These are phyloP conservation scores for Drosophila subquinaria DNA, from an alignment of 2,888 invertebrate genomes.

Conservation along the genomic window DNA sequence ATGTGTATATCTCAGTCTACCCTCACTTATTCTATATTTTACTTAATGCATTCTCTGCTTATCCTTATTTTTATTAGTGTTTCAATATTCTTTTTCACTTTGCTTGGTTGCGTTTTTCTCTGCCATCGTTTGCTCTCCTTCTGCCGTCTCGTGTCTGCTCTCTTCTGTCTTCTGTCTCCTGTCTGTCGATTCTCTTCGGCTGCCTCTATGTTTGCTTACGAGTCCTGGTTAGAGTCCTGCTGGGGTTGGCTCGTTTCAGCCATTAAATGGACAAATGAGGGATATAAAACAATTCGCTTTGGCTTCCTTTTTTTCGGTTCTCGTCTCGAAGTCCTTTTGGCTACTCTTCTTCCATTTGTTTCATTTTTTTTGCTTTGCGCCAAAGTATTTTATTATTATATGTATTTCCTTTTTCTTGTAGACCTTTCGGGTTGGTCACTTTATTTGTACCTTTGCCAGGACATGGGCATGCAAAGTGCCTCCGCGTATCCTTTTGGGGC, in stretches of 20 bases:
- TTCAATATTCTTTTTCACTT: constrained; percentile 82
- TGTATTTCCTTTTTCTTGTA: constrained; percentile 70
- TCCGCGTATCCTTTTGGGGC: constrained; percentile 28
- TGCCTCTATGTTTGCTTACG: constrained; percentile 52
- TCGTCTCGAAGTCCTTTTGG: constrained; percentile 53
- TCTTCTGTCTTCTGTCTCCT: background rate
- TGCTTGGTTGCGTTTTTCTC: constrained; percentile 78
- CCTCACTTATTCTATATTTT: constrained; percentile 81
- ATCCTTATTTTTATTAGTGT: constrained; percentile 82
- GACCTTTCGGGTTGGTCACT: constrained; percentile 76
- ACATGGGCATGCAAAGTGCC: constrained; percentile 69
- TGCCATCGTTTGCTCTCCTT: constrained; percentile 50
- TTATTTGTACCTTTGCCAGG: constrained; percentile 71
- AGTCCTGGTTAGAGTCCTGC: constrained; percentile 40
- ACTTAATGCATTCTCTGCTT: constrained; percentile 82
- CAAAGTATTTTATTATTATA: constrained; percentile 79
- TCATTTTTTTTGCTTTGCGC: constrained; percentile 42
- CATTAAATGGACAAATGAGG: constrained; percentile 85
- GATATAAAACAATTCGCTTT: constrained; percentile 85
- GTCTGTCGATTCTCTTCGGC: constrained; percentile 39
- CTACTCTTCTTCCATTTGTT: constrained; percentile 35
- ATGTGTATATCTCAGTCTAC: background rate
- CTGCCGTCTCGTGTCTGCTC: constrained; percentile 14
- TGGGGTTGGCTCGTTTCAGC: constrained; percentile 79
- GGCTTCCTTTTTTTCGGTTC: constrained; percentile 72